Evolutionary conservation across 2,113 vertebrate species (phyloP), one percentile per base, ranked within the genome.

Genomic region (Callospermophilus lateralis): DNA sequence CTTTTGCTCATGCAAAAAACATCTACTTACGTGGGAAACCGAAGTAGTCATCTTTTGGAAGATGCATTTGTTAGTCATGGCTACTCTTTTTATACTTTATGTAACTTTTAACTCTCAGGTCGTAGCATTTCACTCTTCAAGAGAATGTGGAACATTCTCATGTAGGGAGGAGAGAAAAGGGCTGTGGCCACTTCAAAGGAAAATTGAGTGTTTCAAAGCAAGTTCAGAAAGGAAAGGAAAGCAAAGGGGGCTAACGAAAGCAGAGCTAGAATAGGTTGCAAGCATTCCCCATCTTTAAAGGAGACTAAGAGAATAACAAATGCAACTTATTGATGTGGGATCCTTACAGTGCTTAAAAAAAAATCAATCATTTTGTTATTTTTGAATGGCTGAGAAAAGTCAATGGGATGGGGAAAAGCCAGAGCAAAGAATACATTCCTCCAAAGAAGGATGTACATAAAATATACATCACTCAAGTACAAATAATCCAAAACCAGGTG

Each of bases 171-270:
- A 86, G 78, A 89, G 39, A 89, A 28, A 32, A 65, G 30, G 19
- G 12, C 76, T 89, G 13, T 79, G 74, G 91, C 65, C 51, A 84
- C n/a, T 87, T 76, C 26, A 94, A 24, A 53, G 17, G 67, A 22
- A 53, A 95, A 24, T 42, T 12, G n/a, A 70, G 68, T 81, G 42
- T 48, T 32, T 96, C 32, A 45, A 72, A 89, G 58, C 22, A 51
- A 90, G 8, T 80, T 80, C 65, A 93, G 81, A 97, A 83, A 58
- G 67, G 42, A 20, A 63, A 48, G 89, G n/a, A 96, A 86, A 97
- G 37, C n/a, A 95, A 94, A 96, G 85, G 61, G 85, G 73, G 92
- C 89, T 83, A 65, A 94, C 85, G 93, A 91, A 96, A 96, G 39
- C 67, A 98, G 45, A 48, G 55, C 84, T 96, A 42, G 61, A 13